Evolutionary conservation across 2,797 vertebrate genomes (phyloP).

Genomic region (Enteromius afrohamiltoni): DNA sequence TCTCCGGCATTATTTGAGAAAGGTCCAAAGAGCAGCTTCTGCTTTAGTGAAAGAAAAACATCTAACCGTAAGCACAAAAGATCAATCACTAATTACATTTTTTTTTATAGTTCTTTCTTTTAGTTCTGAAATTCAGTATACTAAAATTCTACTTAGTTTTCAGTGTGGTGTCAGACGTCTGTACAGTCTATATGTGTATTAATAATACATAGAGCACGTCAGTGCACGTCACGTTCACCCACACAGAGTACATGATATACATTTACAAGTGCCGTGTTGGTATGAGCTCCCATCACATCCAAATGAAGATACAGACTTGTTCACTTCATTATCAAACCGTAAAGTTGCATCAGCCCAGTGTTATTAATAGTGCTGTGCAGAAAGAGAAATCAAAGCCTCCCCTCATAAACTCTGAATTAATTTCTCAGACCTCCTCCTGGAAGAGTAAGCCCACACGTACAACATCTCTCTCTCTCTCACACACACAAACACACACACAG

Average conservation of each 20-base stretch:
- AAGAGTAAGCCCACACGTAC: conserved; percentile 41
- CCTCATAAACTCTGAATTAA: conserved; percentile 71
- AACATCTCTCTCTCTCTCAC: not conserved
- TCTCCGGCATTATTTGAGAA: not conserved
- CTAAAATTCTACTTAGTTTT: not conserved
- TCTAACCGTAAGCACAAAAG: not conserved
- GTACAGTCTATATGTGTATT: conserved; percentile 5
- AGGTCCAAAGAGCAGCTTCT: not conserved
- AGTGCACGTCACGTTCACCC: not conserved
- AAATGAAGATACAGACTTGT: conserved; percentile 35
- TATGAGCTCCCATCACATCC: not conserved
- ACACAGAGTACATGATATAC: not conserved
- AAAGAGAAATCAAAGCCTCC: conserved; percentile 55
- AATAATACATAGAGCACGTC: not conserved
- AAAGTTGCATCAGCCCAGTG: conserved; percentile 55
- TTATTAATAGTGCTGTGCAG: conserved; percentile 57
- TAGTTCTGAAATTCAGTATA: not conserved
- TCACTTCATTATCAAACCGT: conserved; percentile 47
- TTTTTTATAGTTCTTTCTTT: not conserved
- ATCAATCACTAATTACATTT: not conserved
- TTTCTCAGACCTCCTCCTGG: conserved; percentile 69
- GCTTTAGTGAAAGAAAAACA: not conserved
- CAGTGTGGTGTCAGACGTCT: not conserved
- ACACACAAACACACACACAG: conserved; percentile 13
- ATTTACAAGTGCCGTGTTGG: conserved; percentile 14